phyloP scores from a whole-genome alignment of 2,797 vertebrate species.

The Sus cebifrons region DNA sequence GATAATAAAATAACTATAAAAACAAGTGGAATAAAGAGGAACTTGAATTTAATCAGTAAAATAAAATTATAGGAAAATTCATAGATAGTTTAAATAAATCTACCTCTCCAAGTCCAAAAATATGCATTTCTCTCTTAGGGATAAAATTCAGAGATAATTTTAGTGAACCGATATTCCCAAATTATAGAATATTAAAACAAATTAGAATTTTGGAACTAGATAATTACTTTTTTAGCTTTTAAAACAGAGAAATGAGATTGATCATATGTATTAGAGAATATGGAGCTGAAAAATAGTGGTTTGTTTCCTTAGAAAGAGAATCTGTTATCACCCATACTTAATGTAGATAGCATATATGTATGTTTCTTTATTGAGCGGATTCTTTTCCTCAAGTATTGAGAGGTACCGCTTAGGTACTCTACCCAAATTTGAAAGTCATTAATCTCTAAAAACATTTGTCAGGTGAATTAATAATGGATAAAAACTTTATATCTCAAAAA shows the following conservation, averaged over 20 bases:
- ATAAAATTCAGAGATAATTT: neutral
- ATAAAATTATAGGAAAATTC: neutral
- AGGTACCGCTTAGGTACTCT: neutral
- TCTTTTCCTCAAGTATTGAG: neutral
- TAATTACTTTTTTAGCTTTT: neutral
- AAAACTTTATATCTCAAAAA: neutral
- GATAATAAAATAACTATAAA: neutral
- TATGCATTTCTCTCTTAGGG: neutral
- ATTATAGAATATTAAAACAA: neutral
- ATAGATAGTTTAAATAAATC: neutral
- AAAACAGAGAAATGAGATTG: neutral
- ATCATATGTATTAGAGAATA: neutral
- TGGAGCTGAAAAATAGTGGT: neutral
- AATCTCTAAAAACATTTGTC: conserved; percentile 23
- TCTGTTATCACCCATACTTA: neutral
- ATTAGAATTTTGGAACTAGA: neutral
- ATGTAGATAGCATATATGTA: too few species aligned
- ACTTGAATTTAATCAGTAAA: neutral
- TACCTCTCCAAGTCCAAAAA: neutral
- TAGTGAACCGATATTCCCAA: neutral
- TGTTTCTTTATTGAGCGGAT: neutral
- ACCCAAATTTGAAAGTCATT: neutral
- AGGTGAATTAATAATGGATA: neutral
- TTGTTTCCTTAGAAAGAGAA: neutral
- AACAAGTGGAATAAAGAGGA: neutral